Evolutionary conservation across 2,797 vertebrate species (phyloP).

Genomic region (Arremon aurantiirostris): DNA sequence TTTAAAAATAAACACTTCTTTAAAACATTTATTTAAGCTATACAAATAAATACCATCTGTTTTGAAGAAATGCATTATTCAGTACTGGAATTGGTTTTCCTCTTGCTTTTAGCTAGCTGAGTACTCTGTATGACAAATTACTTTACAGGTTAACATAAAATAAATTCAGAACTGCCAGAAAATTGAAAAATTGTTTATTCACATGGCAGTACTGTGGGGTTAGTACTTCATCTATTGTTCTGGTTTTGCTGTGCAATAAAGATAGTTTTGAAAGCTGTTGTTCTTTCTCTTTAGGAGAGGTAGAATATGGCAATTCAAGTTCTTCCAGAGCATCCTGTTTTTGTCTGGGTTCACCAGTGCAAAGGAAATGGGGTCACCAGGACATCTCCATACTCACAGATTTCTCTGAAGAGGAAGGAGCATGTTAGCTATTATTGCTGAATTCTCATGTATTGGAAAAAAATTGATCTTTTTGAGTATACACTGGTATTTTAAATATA

Average conservation of each 20-base stretch:
- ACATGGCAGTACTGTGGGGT: background rate
- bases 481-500: background rate
- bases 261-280: background rate
- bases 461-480: background rate
- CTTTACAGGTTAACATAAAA: background rate
- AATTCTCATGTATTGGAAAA: background rate
- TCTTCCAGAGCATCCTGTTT: background rate
- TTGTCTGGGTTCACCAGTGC: background rate
- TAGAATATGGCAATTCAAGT: background rate
- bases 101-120: background rate
- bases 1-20: background rate
- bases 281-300: background rate
- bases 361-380: background rate
- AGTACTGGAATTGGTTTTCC: background rate
- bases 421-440: background rate
- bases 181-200: conserved; percentile 1
- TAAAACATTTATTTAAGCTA: background rate
- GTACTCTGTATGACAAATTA: background rate
- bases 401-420: background rate
- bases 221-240: background rate
- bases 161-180: background rate
- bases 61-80: background rate
- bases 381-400: background rate
- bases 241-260: background rate
- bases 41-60: background rate